Base-by-base conservation (phyloP, 2,888 invertebrate species). In the Phortica okadai region DNA sequence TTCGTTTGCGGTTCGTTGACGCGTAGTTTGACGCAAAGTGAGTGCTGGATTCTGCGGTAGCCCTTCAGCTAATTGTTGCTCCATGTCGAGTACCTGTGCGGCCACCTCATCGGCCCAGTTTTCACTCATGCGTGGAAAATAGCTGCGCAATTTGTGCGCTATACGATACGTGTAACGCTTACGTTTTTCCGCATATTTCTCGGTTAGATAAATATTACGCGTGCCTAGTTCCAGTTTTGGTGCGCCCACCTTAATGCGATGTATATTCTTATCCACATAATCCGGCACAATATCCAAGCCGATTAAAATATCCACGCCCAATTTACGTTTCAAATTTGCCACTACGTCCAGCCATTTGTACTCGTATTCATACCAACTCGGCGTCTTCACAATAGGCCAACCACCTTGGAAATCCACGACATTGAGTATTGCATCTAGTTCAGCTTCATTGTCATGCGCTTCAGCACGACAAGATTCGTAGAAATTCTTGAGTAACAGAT, bases 261-360 rank as follows among this genome's bases (percentile, higher is more conserved):
- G 85, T 78, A 88, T 82, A 14, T 84, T 83, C 33, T 84, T 84
- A 45, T 89, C 90, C 74, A 83, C 86, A 56, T 85, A 86, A 74
- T 91, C 91, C 2, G 87, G 82, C 6, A 90, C 83, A 4, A 90
- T 84, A 14, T 91, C 85, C 62, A 91, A 56, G 0, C 91, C 91
- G 10, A 90, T 85, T 2, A 90, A 74, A 3, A 91, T 85, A 41
- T 90, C 89, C 8, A 91, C 87, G 6, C 91, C 91, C 75, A 87
- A 78, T 21, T 81, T 83, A 2, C 85, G 80, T 45, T 90, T 86
- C 7, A 90, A 79, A 6, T 83, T 83, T 4, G 90, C 90, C 50
- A 91, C 80, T 16, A 85, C 84, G 21, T 83, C 82, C 25, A 90
- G 77, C 90, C 90, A 90, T 69, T 90, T 89, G 78, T 90, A 91